Evolutionary conservation across 2,113 vertebrate genomes (phyloP).

Genomic region (Cranoglanis bouderius): DNA sequence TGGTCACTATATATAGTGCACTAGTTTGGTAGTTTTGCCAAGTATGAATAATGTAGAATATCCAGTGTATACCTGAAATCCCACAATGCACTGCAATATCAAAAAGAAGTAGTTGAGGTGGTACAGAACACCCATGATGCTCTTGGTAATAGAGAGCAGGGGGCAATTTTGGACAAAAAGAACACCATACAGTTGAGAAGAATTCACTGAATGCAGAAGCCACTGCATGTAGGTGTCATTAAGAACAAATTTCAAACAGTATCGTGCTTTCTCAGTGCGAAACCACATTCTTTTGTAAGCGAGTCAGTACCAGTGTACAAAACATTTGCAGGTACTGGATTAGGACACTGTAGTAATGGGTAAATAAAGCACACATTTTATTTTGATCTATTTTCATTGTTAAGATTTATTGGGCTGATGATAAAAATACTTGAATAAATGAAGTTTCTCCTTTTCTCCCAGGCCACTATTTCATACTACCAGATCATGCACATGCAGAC

Average conservation of each 20-base stretch:
- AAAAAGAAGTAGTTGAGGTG: background rate
- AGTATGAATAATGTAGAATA: background rate
- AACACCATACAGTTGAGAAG: background rate
- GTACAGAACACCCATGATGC: background rate
- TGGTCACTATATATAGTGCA: background rate
- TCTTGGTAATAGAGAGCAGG: background rate
- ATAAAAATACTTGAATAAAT: no score
- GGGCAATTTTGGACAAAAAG: background rate
- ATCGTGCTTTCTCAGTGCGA: background rate
- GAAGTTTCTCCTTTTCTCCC: background rate
- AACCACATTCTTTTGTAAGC: background rate
- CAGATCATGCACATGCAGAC: constrained; percentile 97
- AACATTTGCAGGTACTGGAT: background rate
- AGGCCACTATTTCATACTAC: constrained; percentile 97
- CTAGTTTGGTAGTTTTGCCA: background rate
- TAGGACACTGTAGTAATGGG: background rate
- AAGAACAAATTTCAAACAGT: background rate
- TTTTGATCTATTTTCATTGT: background rate
- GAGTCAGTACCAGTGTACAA: background rate
- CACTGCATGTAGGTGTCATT: background rate
- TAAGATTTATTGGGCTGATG: background rate
- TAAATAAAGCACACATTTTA: background rate
- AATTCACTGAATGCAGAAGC: no score
- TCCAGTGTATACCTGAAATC: background rate
- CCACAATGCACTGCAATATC: background rate